Evolutionary conservation across 1,140 invertebrate genomes (phyloP), one percentile per base, ranked within the genome.

Genomic region (Temnothorax curvispinosus): DNA sequence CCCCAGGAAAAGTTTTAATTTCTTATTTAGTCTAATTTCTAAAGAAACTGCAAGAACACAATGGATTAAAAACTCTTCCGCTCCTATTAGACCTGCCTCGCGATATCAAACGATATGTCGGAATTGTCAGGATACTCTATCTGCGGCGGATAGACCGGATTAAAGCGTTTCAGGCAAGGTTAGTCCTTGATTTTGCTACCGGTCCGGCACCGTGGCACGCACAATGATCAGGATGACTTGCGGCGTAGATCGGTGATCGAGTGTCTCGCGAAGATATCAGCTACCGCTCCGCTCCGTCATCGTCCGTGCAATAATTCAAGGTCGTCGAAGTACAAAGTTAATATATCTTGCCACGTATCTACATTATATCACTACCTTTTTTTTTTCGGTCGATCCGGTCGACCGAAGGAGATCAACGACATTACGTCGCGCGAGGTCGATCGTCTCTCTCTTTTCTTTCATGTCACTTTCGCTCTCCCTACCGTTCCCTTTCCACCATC

Each of bases 141-240:
- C 21, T 47, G 21, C 47, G 47, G 64, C 47, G 64, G 78, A 81
- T 81, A 81, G 78, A 71, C 38, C 65, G 78, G 65, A 81, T 75
- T 84, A 84, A 84, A 84, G 80, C 80, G 67, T 84, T 84, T 74
- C 80, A 84, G 80, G 80, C 80, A 84, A 84, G 69, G 80, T 75
- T 84, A 84, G 80, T 74, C 80, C 80, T 84, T 84, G 80, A 84
- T 84, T 84, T 84, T 84, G 89, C 89, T 90, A 90, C 89, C 88
- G 89, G 85, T 89, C 81, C 77, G 60, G 77, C 64, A 90, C 87
- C 88, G 54, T 58, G 78, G 78, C 76, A 85, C 88, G 85, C 65
- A 90, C 88, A 90, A 85, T 90, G 88, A 90, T 82, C 81, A 58
- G 86, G 89, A 90, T 90, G 89, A 90, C 88, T 90, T 76, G 89